Evolutionary conservation across 2,797 vertebrate genomes (phyloP).

Genomic region (Falco berigora): DNA sequence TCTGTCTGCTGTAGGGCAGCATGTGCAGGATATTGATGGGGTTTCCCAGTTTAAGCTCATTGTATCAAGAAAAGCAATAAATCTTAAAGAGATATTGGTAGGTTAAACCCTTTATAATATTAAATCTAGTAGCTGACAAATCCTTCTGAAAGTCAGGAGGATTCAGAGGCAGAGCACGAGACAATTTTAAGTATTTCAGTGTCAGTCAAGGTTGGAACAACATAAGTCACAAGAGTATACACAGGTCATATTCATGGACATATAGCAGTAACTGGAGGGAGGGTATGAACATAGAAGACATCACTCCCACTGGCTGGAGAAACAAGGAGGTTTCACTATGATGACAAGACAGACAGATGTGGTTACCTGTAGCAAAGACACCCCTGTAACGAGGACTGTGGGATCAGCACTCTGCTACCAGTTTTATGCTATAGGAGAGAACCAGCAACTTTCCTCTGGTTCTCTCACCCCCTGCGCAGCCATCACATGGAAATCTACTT

Average conservation of each 20-base stretch:
- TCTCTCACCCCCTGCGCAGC: rapidly evolving
- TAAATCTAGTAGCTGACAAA: not conserved
- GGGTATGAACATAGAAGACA: not conserved
- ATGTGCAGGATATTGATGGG: not conserved
- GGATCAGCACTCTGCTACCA: not conserved
- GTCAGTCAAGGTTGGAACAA: not conserved
- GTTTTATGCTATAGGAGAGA: not conserved
- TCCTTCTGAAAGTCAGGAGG: not conserved
- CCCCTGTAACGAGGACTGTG: rapidly evolving
- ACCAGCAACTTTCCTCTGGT: not conserved
- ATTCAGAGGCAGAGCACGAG: not conserved
- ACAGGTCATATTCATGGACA: not conserved
- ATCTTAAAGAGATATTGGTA: not conserved
- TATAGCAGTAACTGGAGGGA: not conserved
- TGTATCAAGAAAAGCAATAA: not conserved
- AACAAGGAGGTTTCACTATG: not conserved
- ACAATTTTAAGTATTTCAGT: not conserved
- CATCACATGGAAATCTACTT: not conserved
- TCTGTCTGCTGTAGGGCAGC: not conserved
- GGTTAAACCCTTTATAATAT: not conserved
- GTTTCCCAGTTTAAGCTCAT: not conserved
- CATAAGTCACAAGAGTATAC: rapidly evolving
- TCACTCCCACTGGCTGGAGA: not conserved
- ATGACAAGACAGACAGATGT: not conserved
- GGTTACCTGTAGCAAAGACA: not conserved